Percentiles rank a stretch among this genome's conserved stretches.
Conservation (phyloP, 2,113 vertebrate genomes). For the Microtus ochrogaster region DNA sequence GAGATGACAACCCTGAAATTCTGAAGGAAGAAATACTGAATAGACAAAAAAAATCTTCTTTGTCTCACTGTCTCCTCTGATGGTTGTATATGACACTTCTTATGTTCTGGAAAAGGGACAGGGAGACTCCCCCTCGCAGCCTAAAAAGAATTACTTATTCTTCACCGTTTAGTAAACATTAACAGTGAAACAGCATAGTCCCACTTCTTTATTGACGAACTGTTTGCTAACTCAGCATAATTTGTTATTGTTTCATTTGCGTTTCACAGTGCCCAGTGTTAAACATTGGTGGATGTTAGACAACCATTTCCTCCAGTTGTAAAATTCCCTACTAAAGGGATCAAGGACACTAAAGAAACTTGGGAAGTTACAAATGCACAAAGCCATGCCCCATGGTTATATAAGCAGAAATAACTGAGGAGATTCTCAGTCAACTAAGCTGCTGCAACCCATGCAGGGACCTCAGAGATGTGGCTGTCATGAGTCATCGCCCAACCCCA, state of each 20-base stretch:
- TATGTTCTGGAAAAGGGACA: not conserved
- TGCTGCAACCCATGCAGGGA: not conserved
- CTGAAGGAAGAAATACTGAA: not conserved
- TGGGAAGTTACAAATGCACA: not conserved
- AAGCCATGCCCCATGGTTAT: not conserved
- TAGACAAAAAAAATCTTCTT: not conserved
- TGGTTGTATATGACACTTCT: not conserved
- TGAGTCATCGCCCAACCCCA: not conserved
- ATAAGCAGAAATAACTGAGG: not conserved
- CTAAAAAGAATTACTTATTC: not conserved
- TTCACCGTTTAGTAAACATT: not conserved
- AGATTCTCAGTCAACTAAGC: not conserved
- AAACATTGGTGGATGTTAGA: not conserved
- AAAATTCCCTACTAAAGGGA: not conserved
- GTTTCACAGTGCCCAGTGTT: not conserved
- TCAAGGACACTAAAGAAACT: not conserved
- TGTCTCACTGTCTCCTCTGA: not conserved
- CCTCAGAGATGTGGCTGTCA: too few species aligned
- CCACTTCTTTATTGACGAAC: not conserved
- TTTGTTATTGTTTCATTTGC: not conserved
- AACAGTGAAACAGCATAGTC: not conserved
- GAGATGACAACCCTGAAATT: not conserved
- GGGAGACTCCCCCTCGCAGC: not conserved
- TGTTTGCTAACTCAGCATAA: not conserved
- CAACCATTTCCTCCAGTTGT: not conserved